A percentile compares a stretch with the other conserved stretches of the same genome.
Conservation (phyloP, 1,140 invertebrate genomes). For the Plectrocnemia conspersa region DNA sequence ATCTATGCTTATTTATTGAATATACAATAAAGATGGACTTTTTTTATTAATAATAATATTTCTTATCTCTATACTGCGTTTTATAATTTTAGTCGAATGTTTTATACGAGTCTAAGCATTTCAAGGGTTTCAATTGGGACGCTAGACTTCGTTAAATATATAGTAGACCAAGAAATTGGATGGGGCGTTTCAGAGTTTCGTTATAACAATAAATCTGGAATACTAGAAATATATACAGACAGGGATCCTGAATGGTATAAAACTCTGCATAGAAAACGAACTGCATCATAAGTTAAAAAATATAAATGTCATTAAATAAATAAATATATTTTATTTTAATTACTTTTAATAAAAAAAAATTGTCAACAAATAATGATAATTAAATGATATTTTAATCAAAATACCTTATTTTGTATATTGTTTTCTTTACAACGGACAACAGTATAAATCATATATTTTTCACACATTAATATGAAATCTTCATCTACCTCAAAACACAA, state of each 20-base stretch:
- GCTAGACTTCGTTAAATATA: slow-evolving; percentile 60
- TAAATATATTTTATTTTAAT: neutral
- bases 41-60: too few species aligned
- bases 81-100: slow-evolving; percentile 49
- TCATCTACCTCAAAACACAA: too few species aligned
- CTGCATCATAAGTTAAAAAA: neutral
- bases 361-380: too few species aligned
- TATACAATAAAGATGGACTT: neutral
- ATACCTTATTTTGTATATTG: too few species aligned
- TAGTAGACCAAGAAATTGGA: slow-evolving; percentile 59
- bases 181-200: slow-evolving; percentile 68
- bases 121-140: slow-evolving; percentile 63
- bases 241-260: slow-evolving; percentile 53
- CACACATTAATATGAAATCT: too few species aligned
- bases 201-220: slow-evolving; percentile 53
- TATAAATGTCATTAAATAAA: neutral
- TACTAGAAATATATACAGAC: slow-evolving; percentile 41
- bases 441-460: too few species aligned
- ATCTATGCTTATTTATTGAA: neutral
- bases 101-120: slow-evolving; percentile 57
- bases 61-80: too few species aligned
- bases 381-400: too few species aligned
- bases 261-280: slow-evolving; percentile 41
- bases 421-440: too few species aligned
- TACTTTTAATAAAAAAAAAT: too few species aligned